These are phyloP conservation scores for Acronicta aceris DNA, from an alignment of 2,888 invertebrate species.

Conservation along the genomic window DNA sequence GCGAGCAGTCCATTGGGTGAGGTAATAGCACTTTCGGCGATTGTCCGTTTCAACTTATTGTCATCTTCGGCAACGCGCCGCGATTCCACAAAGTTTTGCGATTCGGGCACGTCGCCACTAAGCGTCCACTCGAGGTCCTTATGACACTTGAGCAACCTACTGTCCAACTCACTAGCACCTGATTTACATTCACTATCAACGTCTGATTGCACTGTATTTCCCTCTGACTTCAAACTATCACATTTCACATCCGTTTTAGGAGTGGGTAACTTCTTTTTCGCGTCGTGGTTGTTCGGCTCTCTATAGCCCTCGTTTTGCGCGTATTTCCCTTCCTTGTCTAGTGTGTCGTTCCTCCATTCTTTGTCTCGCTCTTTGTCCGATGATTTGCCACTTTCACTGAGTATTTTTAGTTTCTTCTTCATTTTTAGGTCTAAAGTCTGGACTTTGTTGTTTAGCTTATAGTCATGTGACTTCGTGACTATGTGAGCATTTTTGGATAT, in stretches of 20 bases:
- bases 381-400: slow-evolving; percentile 70
- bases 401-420: slow-evolving; percentile 82
- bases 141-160: slow-evolving; percentile 79
- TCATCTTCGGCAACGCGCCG: slow-evolving; percentile 61
- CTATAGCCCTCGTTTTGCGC: slow-evolving; percentile 87
- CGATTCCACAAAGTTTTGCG: slow-evolving; percentile 38
- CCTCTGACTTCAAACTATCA: slow-evolving; percentile 78
- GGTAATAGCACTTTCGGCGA: slow-evolving; percentile 81
- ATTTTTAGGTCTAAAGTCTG: slow-evolving; percentile 78
- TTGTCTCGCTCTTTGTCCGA: slow-evolving; percentile 82
- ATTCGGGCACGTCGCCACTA: slow-evolving; percentile 69
- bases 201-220: slow-evolving; percentile 78
- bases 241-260: slow-evolving; percentile 80
- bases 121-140: slow-evolving; percentile 80
- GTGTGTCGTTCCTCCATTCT: slow-evolving; percentile 89
- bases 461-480: slow-evolving; percentile 84
- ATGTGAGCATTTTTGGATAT: slow-evolving; percentile 86
- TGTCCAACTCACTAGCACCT: slow-evolving; percentile 82
- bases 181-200: slow-evolving; percentile 72
- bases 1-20: slow-evolving; percentile 90
- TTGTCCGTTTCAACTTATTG: slow-evolving; percentile 80
- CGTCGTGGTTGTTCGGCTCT: slow-evolving; percentile 83
- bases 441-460: slow-evolving; percentile 79
- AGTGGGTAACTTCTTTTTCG: slow-evolving; percentile 84
- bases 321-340: slow-evolving; percentile 88